phyloP scores from a whole-genome alignment of 2,888 invertebrate species.

The Torymus aiolomorphi region DNA sequence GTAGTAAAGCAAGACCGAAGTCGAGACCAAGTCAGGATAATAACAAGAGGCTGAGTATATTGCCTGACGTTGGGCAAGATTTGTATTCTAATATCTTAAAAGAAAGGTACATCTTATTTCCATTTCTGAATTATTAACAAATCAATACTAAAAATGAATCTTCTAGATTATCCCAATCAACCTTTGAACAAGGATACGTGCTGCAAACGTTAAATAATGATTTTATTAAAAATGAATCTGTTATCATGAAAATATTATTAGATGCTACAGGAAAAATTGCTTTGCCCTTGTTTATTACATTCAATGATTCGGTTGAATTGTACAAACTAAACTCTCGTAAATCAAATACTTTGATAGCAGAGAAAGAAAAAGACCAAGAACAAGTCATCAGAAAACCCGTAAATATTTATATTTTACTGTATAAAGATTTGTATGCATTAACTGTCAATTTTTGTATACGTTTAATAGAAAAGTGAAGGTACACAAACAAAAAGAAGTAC shows the following conservation, averaged over 20 bases:
- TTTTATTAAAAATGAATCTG: constrained; percentile 62
- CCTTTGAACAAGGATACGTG: constrained; percentile 66
- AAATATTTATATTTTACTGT: too few species aligned
- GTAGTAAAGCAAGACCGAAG: constrained; percentile 5
- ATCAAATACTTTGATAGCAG: constrained; percentile 31
- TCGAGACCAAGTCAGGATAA: constrained; percentile 26
- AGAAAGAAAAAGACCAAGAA: constrained; percentile 36
- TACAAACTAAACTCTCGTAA: constrained; percentile 57
- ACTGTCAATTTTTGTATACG: too few species aligned
- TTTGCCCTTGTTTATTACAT: constrained; percentile 66
- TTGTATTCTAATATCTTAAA: constrained; percentile 61
- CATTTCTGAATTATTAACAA: not conserved
- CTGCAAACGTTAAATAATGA: constrained; percentile 67
- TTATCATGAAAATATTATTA: constrained; percentile 61
- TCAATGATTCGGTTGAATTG: constrained; percentile 63
- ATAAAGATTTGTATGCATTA: too few species aligned
- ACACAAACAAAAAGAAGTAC: not conserved
- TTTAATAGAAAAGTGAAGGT: too few species aligned
- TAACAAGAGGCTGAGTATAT: constrained; percentile 50
- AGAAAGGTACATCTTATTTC: constrained; percentile 62
- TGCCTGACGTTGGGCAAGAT: constrained; percentile 59
- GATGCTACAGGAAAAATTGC: constrained; percentile 63
- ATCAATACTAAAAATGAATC: not conserved
- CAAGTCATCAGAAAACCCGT: too few species aligned
- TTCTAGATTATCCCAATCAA: constrained; percentile 62